These are phyloP conservation scores for Falco biarmicus DNA, from an alignment of 2,797 vertebrate genomes.

Conservation along the genomic window DNA sequence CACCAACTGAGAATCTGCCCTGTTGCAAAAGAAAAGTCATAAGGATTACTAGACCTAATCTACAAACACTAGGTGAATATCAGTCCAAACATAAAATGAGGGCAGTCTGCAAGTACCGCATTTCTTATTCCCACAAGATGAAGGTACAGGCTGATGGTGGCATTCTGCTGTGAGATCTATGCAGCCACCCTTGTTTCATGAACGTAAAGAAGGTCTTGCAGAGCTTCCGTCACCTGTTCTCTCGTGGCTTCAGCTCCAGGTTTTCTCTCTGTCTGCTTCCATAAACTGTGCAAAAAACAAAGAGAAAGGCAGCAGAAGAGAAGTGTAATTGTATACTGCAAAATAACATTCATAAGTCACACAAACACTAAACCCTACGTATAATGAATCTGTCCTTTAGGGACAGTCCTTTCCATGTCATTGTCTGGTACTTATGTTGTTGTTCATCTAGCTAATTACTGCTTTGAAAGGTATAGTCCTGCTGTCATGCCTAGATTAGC, in stretches of 20 bases:
- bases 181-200: background rate
- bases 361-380: conserved; percentile 61
- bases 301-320: conserved; percentile 27
- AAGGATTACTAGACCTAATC: background rate
- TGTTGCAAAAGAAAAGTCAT: background rate
- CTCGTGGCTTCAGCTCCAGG: background rate
- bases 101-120: background rate
- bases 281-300: conserved; percentile 43
- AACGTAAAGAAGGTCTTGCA: background rate
- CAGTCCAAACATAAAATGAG: background rate
- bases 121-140: background rate
- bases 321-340: conserved; percentile 60
- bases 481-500: conserved; percentile 65
- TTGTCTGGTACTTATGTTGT: conserved; percentile 67
- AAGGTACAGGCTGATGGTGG: background rate
- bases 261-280: conserved; percentile 11
- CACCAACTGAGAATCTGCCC: background rate
- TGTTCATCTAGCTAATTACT: conserved; percentile 68
- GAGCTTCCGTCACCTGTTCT: conserved; percentile 3
- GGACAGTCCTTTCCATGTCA: conserved; percentile 66
- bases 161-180: background rate
- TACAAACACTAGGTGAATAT: background rate
- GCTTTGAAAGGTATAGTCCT: conserved; percentile 70
- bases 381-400: conserved; percentile 75
- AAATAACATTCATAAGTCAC: conserved; percentile 73